A percentile compares a stretch with the other conserved stretches of the same genome.
These are phyloP conservation scores for Caenorhabditis wallacei DNA, from an alignment of 2,888 invertebrate species.

Conservation along the genomic window DNA sequence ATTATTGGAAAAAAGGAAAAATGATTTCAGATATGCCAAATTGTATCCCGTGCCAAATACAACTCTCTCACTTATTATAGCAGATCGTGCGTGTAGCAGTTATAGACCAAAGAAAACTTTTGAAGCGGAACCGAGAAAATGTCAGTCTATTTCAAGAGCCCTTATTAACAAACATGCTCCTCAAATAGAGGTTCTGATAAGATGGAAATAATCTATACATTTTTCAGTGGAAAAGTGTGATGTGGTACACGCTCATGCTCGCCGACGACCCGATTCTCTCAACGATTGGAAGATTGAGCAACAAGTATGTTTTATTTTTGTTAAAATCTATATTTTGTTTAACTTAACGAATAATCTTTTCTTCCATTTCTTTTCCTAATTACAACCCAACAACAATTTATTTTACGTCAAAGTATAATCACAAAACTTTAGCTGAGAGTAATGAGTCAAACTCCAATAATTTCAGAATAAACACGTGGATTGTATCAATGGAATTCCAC, in stretches of 20 bases:
- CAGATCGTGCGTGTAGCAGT: constrained; percentile 64
- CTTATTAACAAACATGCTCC: background rate
- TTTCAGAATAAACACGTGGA: constrained; percentile 58
- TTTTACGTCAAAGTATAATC: too few species aligned
- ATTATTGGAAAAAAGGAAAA: too few species aligned
- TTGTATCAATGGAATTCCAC: constrained; percentile 33
- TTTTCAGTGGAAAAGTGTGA: constrained; percentile 68
- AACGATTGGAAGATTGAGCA: constrained; percentile 59
- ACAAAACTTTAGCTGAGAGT: too few species aligned
- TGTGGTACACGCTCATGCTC: constrained; percentile 50
- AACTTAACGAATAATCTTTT: too few species aligned
- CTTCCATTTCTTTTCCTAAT: background rate
- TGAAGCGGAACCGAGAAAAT: constrained; percentile 63
- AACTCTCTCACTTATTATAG: constrained; percentile 69
- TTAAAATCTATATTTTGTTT: background rate
- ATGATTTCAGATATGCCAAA: constrained; percentile 67
- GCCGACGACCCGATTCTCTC: constrained; percentile 54
- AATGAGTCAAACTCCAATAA: too few species aligned
- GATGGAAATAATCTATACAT: background rate
- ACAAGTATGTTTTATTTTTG: constrained; percentile 32
- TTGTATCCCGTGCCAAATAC: constrained; percentile 69
- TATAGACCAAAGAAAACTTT: constrained; percentile 56
- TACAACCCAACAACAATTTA: too few species aligned
- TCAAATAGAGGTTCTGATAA: too few species aligned
- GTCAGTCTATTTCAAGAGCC: constrained; percentile 41